Conservation (phyloP, 2,888 invertebrate genomes). For the Calameuta idolon region DNA sequence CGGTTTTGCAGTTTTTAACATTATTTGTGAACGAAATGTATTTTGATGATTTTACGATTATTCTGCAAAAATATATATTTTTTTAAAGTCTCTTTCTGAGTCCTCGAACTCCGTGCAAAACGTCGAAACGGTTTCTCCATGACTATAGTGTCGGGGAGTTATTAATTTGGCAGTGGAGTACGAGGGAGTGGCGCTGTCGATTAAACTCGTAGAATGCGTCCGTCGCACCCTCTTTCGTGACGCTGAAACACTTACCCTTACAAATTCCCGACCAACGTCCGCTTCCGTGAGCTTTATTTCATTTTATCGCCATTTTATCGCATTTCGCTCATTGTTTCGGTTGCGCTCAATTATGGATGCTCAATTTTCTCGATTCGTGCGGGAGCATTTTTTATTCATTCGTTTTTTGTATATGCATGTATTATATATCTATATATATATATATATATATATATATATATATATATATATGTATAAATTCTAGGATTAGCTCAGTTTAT, state of each 20-base stretch:
- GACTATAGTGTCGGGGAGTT: not conserved
- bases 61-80: not conserved
- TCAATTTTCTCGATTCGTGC: not conserved
- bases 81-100: not conserved
- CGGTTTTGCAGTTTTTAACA: not conserved
- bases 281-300: not conserved
- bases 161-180: not conserved
- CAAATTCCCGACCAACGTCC: not conserved
- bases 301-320: conserved; percentile 4
- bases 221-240: not conserved
- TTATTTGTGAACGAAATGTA: not conserved
- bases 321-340: conserved; percentile 2
- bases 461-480: too few relatives aligned
- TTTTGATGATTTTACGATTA: not conserved
- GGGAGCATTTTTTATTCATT: too few relatives aligned
- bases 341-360: conserved; percentile 2
- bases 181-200: not conserved
- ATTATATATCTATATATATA: too few relatives aligned
- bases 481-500: too few relatives aligned
- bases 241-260: not conserved
- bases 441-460: too few relatives aligned
- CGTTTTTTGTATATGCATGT: too few relatives aligned
- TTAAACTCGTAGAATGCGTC: not conserved
- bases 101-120: not conserved
- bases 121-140: not conserved